Percentiles rank a stretch among this genome's conserved stretches.
Conservation (phyloP, 2,113 vertebrate genomes). For the Etia nguti region DNA sequence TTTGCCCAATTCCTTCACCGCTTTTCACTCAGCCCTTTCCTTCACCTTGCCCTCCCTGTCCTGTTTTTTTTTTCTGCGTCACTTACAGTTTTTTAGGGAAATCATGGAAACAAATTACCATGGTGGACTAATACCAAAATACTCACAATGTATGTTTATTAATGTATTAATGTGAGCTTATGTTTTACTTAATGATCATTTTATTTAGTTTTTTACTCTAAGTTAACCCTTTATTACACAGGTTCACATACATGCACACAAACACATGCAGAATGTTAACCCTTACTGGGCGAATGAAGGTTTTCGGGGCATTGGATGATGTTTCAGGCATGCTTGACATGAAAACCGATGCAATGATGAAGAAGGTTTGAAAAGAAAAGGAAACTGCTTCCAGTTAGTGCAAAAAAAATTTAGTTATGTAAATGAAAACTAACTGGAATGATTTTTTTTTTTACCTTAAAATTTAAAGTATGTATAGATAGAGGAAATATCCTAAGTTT, state of each 20-base stretch:
- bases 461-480: neutral
- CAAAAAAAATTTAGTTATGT: neutral
- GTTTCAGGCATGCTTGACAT: slow-evolving; percentile 3
- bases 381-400: neutral
- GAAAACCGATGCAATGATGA: neutral
- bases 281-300: neutral
- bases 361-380: neutral
- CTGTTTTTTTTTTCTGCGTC: neutral
- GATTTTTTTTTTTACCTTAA: neutral
- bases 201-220: neutral
- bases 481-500: neutral
- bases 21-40: neutral
- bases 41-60: neutral
- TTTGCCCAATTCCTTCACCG: neutral
- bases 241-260: neutral
- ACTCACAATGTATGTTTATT: no score
- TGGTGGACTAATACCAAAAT: neutral
- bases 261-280: neutral
- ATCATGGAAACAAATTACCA: neutral
- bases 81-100: neutral
- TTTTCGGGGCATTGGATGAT: neutral
- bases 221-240: neutral
- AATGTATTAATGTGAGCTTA: neutral
- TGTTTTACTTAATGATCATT: neutral
- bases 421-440: neutral